Evolutionary conservation across 2,797 vertebrate genomes (phyloP), one percentile per base, ranked within the genome.

Genomic region (Mallotus villosus): DNA sequence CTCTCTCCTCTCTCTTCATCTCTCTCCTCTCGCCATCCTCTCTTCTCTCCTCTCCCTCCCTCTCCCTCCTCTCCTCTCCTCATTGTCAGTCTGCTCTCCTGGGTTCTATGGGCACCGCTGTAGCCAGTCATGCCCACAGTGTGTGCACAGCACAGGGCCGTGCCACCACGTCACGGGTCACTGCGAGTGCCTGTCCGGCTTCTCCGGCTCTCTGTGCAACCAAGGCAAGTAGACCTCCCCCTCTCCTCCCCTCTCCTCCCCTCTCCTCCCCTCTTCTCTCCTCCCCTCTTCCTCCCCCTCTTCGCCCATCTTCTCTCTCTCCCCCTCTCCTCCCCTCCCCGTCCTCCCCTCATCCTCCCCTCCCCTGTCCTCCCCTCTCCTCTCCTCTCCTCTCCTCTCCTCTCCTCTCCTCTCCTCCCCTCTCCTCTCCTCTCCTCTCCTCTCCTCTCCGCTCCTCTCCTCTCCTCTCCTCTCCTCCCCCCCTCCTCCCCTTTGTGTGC

Each of bases 91-190:
- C 85, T 99, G 98, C 59, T 93, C 96, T 69, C 92, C 96, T 0
- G 98, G 97, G 34, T 97, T 97, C 86, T 98, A 95, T 0, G 98
- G 98, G 1, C 95, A 96, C 74, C 93, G 94, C 84, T 99, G 98
- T 83, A 91, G 93, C 85, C 97, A 99, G 91, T 92, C 94, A 0
- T 99, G 98, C 77, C 96, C 96, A 0, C 95, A 96, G 79, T 99
- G 98, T 4, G 94, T 97, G 78, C 97, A 99, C 90, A 97, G 96
- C 90, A 95, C 84, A 0, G 95, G 96, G 7, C 94, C 97, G 0
- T 99, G 98, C 77, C 96, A 99, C 84, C 97, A 99, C 3, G 71
- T 97, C 86, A 96, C 95, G 0, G 98, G 97, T 65, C 89, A 92
- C 86, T 99, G 98, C 17, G 95, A 98, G 60, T 99, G 98, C 83